A percentile compares a stretch with the other conserved stretches of the same genome.
Conservation (phyloP, 2,888 invertebrate genomes). For the Nephrotoma appendiculata region DNA sequence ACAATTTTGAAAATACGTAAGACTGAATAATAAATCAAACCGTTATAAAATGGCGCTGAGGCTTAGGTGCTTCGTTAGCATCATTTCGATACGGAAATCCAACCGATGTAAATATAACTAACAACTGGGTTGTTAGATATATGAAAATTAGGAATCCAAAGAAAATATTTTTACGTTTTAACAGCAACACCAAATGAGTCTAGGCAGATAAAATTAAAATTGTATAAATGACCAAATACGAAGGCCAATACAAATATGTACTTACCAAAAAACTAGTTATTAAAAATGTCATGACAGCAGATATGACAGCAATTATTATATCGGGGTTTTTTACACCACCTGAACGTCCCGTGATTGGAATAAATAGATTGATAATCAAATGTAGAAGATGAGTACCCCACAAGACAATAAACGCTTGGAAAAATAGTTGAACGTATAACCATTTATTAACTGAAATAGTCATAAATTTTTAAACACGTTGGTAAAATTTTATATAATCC, state of each 20-base stretch:
- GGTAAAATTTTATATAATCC: not conserved
- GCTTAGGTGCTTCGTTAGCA: conserved; percentile 22
- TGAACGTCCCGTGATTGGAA: conserved; percentile 33
- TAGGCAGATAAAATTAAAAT: conserved; percentile 6
- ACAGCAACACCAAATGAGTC: conserved; percentile 20
- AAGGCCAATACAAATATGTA: conserved; percentile 7
- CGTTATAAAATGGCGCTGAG: conserved; percentile 36
- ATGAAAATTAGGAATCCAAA: conserved; percentile 19
- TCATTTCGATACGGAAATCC: conserved; percentile 41
- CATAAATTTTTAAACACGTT: not conserved
- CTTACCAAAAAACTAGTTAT: conserved; percentile 29
- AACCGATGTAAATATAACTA: conserved; percentile 26
- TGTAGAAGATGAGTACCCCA: conserved; percentile 22
- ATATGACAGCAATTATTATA: conserved; percentile 30
- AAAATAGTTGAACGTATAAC: conserved; percentile 21
- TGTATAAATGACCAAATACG: not conserved
- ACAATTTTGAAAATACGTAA: not conserved
- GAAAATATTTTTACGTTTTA: conserved; percentile 19
- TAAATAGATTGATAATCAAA: conserved; percentile 22
- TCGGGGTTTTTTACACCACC: conserved; percentile 34
- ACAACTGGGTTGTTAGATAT: conserved; percentile 20
- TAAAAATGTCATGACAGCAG: conserved; percentile 27
- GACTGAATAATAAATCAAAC: conserved; percentile 22
- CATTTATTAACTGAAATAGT: conserved; percentile 19
- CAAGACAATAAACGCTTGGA: conserved; percentile 20